phyloP scores from a whole-genome alignment of 1,140 invertebrate genomes.

The Drosophila ercepeae region DNA sequence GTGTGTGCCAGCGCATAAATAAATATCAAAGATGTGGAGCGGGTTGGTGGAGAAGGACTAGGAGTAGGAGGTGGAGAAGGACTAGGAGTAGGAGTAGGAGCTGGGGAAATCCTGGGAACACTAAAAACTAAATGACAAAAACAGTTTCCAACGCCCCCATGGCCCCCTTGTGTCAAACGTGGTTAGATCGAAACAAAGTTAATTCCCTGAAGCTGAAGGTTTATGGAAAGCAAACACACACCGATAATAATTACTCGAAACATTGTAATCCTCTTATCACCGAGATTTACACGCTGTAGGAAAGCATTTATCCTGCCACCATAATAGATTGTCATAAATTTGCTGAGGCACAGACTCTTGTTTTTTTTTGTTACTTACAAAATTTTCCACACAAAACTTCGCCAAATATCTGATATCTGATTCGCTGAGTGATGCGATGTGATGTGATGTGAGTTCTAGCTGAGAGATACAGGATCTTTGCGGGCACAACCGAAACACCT shows the following conservation, averaged over 20 bases:
- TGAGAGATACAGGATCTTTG: constrained; percentile 4
- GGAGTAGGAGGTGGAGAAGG: no score
- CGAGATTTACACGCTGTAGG: constrained; percentile 65
- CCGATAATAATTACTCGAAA: constrained; percentile 76
- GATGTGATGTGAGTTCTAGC: neutral
- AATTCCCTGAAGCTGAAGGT: constrained; percentile 62
- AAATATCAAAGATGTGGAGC: constrained; percentile 23
- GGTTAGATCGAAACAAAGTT: constrained; percentile 78
- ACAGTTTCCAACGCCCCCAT: constrained; percentile 34
- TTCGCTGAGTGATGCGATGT: neutral
- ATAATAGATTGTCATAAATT: constrained; percentile 34
- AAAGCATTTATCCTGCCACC: constrained; percentile 30
- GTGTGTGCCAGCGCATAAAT: constrained; percentile 46
- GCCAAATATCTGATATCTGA: constrained; percentile 18
- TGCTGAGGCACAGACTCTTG: neutral
- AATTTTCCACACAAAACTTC: constrained; percentile 19
- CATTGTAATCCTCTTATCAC: constrained; percentile 79
- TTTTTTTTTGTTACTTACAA: constrained; percentile 10
- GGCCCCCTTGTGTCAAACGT: constrained; percentile 55
- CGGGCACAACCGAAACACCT: constrained; percentile 30
- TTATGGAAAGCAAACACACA: constrained; percentile 34
- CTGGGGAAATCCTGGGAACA: constrained; percentile 13
- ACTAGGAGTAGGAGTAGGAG: no score
- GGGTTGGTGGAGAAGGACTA: neutral
- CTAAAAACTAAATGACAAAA: constrained; percentile 74